Evolutionary conservation across 2,888 invertebrate species (phyloP).

Genomic region (Tachina lurida): DNA sequence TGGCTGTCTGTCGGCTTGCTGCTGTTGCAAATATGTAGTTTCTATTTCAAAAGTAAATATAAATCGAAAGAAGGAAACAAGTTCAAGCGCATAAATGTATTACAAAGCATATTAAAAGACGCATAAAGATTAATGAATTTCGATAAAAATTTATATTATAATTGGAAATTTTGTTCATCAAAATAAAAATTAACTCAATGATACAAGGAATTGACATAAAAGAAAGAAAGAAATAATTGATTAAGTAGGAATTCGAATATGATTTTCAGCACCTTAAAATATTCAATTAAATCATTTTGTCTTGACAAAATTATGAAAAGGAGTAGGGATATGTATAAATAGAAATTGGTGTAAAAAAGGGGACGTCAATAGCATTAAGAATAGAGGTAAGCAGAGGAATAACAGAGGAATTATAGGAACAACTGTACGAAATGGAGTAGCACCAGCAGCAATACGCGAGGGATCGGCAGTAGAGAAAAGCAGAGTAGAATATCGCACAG

Average conservation of each 20-base stretch:
- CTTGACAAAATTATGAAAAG: too few relatives aligned
- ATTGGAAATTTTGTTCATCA: slow-evolving; percentile 51
- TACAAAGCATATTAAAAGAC: slow-evolving; percentile 40
- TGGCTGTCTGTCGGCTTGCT: background rate
- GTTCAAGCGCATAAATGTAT: slow-evolving; percentile 19
- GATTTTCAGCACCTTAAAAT: too few relatives aligned
- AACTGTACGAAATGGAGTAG: too few relatives aligned
- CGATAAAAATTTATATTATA: slow-evolving; percentile 68
- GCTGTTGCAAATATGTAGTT: slow-evolving; percentile 65
- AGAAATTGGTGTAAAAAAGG: too few relatives aligned
- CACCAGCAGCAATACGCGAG: too few relatives aligned
- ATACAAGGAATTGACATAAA: background rate
- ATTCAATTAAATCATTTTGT: too few relatives aligned
- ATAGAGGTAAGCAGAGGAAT: too few relatives aligned
- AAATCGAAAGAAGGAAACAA: slow-evolving; percentile 65
- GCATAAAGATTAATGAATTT: slow-evolving; percentile 65
- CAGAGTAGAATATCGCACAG: background rate
- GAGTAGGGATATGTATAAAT: too few relatives aligned
- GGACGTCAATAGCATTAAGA: too few relatives aligned
- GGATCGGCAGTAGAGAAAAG: background rate
- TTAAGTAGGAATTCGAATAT: background rate
- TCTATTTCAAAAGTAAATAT: slow-evolving; percentile 72
- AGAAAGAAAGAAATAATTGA: slow-evolving; percentile 10
- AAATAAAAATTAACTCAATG: background rate
- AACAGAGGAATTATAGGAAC: too few relatives aligned